Evolutionary conservation across 2,888 invertebrate species (phyloP), one percentile per base, ranked within the genome.

Genomic region (Melikaiella ostensackeni): DNA sequence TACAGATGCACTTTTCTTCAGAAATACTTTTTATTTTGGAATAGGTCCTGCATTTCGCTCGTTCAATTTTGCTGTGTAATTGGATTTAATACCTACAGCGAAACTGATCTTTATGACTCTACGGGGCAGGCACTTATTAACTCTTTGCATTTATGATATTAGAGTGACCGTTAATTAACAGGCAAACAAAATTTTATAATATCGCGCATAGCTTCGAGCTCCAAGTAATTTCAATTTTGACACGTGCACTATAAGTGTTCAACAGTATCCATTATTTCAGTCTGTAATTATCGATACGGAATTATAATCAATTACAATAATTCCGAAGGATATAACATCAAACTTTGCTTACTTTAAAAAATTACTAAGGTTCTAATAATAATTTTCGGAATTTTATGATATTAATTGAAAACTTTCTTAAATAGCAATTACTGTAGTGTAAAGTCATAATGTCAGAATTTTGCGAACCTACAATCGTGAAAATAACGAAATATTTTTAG

Each of bases 171-270:
- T 30, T 70, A 70, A 70, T 70, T 70, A 70, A 70, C 30, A 50
- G 70, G 50, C n/a, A 70, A 70, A 70, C 70, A 70, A 33, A 50
- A 70, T 30, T 70, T 50, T 30, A 70, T 70, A 70, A 70, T 70
- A 50, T n/a, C n/a, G 27, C 27, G 38, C 64, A 42, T 42, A 64
- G 27, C 50, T 64, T 64, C 24, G 21, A 70, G 70, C 46, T 70
- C n/a, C 30, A 70, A 30, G 70, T 19, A 70, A 70, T 50, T 70
- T 50, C n/a, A 30, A 33, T 46, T 50, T 70, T 70, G 46, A 46
- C 70, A 55, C 30, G 50, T 70, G 30, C 27, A 30, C 11, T 27
- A 46, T 50, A 21, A n/a, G 55, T 21, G 30, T 66, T 66, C 46
- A 46, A 27, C n/a, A 66, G 46, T 46, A 42, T 66, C 24, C 19